Evolutionary conservation across 1,140 invertebrate genomes (phyloP).

Genomic region (Papilio helenus): DNA sequence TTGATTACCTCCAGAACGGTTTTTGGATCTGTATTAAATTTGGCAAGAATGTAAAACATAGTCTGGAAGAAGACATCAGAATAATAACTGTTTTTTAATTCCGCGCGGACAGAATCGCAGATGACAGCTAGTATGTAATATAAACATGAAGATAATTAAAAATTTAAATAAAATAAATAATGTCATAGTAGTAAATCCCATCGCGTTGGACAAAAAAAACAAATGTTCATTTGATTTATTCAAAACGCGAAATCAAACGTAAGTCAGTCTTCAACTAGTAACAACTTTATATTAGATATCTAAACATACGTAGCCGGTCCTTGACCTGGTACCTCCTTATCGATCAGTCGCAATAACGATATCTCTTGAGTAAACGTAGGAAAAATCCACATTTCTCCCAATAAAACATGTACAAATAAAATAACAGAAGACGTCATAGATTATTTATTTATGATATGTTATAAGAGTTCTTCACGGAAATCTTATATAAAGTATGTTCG

Average conservation of each 20-base stretch:
- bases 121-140: too few species aligned
- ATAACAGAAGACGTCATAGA: neutral
- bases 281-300: neutral
- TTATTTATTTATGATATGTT: neutral
- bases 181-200: too few species aligned
- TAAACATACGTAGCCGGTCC: neutral
- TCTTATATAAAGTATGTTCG: too few species aligned
- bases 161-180: too few species aligned
- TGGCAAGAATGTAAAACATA: too few species aligned
- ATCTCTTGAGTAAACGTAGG: constrained; percentile 16
- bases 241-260: neutral
- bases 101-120: too few species aligned
- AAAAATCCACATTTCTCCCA: neutral
- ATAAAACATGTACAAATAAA: neutral
- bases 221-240: neutral
- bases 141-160: too few species aligned
- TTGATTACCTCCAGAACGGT: too few species aligned
- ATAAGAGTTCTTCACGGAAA: neutral
- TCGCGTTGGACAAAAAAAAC: too few species aligned
- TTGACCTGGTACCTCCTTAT: constrained; percentile 1
- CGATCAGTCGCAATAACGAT: neutral
- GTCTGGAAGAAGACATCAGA: too few species aligned
- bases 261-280: neutral
- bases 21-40: too few species aligned
- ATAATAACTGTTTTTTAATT: too few species aligned